Base-by-base conservation (phyloP, 1,140 invertebrate species). In the Drosophila ficusphila region DNA sequence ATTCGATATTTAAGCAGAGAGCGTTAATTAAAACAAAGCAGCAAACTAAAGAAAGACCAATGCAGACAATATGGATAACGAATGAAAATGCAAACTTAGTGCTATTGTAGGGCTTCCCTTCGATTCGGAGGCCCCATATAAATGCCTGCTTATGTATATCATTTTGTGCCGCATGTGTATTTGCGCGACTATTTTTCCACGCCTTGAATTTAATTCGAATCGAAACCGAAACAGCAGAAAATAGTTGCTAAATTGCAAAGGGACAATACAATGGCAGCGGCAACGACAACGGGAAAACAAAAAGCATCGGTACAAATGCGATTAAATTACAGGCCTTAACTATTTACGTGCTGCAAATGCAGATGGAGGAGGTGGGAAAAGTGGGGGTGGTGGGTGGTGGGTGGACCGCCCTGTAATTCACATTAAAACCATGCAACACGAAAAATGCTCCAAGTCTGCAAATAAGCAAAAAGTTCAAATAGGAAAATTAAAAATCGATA, bases 401-500 rank as follows among this genome's bases (percentile, higher is more conserved):
- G n/a, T n/a, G n/a, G n/a, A n/a, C n/a, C 12, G 19, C 16, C 51
- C 46, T 68, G 70, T 74, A 78, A 85, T 76, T 46, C 72, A 85
- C 76, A 75, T 79, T 81, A 79, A 79, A 57, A 64, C 76, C 62
- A 79, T 65, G 58, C 34, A 70, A 79, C 56, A 75, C 36, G 53
- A 64, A 64, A 51, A 86, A 72, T 78, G 41, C 47, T 57, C 62
- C 76, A 78, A 78, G 69, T 85, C 57, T 68, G 72, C 81, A 58
- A 75, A 56, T 64, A 41, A 54, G 70, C 69, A 73, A 60, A 72
- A 76, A 51, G 70, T 60, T 72, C 58, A 67, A 79, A 85, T 65
- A 61, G 72, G 57, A 88, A 85, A 85, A 86, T 85, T 85, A 85
- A 81, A 85, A 85, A 85, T 85, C 82, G 62, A 85, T 85, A 85